phyloP scores from a whole-genome alignment of 2,113 vertebrate genomes.

The Bostrychus sinensis region DNA sequence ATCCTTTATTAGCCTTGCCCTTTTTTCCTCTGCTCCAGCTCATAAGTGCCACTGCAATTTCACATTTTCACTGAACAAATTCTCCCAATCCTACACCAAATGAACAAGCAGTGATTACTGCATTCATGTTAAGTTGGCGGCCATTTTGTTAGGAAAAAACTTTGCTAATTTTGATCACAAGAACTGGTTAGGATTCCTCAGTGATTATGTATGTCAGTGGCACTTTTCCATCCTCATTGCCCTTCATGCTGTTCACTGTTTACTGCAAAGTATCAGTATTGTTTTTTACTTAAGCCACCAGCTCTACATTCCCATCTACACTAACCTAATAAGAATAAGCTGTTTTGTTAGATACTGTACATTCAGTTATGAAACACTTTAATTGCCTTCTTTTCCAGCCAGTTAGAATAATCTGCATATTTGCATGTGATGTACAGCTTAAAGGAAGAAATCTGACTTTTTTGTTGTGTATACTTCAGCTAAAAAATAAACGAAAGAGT shows the following conservation, averaged over 20 bases:
- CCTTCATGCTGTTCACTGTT: no score
- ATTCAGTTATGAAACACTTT: neutral
- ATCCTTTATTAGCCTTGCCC: conserved; percentile 28
- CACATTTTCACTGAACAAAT: neutral
- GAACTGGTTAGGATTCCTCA: no score
- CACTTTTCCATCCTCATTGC: neutral
- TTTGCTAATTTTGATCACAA: no score
- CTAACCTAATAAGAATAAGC: no score
- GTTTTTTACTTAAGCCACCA: no score
- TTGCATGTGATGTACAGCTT: neutral
- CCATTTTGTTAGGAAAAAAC: no score
- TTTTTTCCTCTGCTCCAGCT: conserved; percentile 14
- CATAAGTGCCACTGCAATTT: conserved; percentile 31
- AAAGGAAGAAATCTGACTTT: neutral
- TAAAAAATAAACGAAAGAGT: neutral
- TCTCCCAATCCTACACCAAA: no score
- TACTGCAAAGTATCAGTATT: no score
- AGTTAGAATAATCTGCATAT: neutral
- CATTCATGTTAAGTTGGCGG: no score
- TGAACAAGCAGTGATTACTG: no score
- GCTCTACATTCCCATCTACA: no score
- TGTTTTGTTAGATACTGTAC: no score
- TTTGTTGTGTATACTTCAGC: neutral
- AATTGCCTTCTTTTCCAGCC: neutral
- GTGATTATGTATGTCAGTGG: neutral